Evolutionary conservation across 2,888 invertebrate genomes (phyloP), one percentile per base, ranked within the genome.

Genomic region (Cremastobaeus sp.): DNA sequence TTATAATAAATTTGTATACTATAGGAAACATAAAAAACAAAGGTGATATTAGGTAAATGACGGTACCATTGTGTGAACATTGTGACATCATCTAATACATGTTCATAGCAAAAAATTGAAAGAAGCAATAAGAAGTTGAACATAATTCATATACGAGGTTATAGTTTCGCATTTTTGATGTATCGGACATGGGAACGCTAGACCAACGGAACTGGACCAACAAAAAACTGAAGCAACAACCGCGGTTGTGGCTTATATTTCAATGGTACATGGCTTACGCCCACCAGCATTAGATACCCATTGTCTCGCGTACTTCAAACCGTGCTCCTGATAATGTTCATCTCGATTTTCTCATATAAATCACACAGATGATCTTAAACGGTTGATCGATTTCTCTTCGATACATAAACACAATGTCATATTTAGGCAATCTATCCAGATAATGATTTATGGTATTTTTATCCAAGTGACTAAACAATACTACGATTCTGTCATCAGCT

Each of bases 121-220:
- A n/a, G n/a, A n/a, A n/a, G n/a, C n/a, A n/a, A n/a, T n/a, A n/a
- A n/a, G n/a, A n/a, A n/a, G n/a, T n/a, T n/a, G n/a, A n/a, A 17
- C 77, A 82, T 82, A 83, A 83, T 83, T 83, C n/a, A n/a, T 83
- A 83, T 82, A 80, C 79, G 80, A 81, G 77, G 79, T 81, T 78
- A 81, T 80, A 79, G 79, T 28, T 41, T 76, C 74, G 79, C 70
- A 84, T 83, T 83, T 83, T 83, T 84, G 79, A 77, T 75, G 79
- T 76, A 78, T 79, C 81, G 79, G 82, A 83, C 82, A 80, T 83
- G 83, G 80, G 83, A 83, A 83, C 82, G 79, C 32, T 41, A 81
- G 12, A 28, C 65, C 77, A n/a, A n/a, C n/a, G n/a, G n/a, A n/a
- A n/a, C n/a, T n/a, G 76, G 80, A 74, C 79, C 71, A 76, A 79